Evolutionary conservation across 2,888 invertebrate species (phyloP).

Genomic region (Drosophila nigricruria): DNA sequence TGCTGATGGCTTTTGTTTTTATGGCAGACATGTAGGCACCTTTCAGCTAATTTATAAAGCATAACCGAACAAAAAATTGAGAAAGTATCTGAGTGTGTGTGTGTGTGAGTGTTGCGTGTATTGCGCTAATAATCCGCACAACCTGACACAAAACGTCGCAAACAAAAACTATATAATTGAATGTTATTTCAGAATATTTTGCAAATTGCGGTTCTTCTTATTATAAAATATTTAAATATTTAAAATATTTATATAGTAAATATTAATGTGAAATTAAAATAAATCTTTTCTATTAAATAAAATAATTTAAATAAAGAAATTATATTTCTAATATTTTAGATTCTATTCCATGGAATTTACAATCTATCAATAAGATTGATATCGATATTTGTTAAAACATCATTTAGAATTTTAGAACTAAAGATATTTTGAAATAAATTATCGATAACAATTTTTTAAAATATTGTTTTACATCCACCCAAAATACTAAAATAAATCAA

Average conservation of each 20-base stretch:
- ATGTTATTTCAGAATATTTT: constrained; percentile 29
- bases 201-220: constrained; percentile 26
- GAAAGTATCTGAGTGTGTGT: constrained; percentile 28
- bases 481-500: neutral
- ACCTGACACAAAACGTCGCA: constrained; percentile 24
- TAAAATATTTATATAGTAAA: neutral
- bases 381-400: neutral
- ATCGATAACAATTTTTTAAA: neutral
- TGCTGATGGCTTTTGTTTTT: constrained; percentile 77
- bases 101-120: constrained; percentile 15
- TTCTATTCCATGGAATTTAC: too few relatives aligned
- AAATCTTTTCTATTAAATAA: too few relatives aligned
- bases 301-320: too few relatives aligned
- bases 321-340: too few relatives aligned
- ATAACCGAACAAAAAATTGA: constrained; percentile 30
- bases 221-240: too few relatives aligned
- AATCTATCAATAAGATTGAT: neutral
- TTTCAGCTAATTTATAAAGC: constrained; percentile 67
- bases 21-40: constrained; percentile 81
- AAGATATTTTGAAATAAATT: neutral
- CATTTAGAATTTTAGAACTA: too few relatives aligned
- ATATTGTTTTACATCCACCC: neutral
- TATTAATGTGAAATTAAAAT: too few relatives aligned
- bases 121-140: constrained; percentile 20
- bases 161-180: constrained; percentile 41